Percentiles rank a stretch among this genome's conserved stretches.
These are phyloP conservation scores for Eulimnadia texana DNA, from an alignment of 1,140 invertebrate species.

Conservation along the genomic window DNA sequence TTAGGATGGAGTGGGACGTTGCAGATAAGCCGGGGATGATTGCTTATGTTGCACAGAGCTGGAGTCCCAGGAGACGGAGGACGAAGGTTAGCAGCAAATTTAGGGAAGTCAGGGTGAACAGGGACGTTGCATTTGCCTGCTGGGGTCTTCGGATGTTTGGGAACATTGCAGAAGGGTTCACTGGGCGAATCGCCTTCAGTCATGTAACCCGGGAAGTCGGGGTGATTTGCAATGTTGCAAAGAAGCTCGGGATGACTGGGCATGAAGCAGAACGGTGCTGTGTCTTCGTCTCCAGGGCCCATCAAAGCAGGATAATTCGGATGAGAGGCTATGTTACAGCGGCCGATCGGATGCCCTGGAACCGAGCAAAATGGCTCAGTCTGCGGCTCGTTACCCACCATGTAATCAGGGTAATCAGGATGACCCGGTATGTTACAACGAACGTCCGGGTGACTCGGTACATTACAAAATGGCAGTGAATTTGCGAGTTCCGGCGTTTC, in stretches of 20 bases:
- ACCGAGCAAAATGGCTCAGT: slow-evolving; percentile 15
- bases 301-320: slow-evolving; percentile 12
- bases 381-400: slow-evolving; percentile 2
- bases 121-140: slow-evolving; percentile 8
- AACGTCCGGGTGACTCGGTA: slow-evolving; percentile 15
- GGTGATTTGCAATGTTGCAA: slow-evolving; percentile 13
- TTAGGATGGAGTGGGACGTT: slow-evolving; percentile 11
- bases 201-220: slow-evolving; percentile 14
- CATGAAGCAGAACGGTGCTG: slow-evolving; percentile 14
- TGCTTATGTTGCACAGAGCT: neutral
- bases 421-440: slow-evolving; percentile 12
- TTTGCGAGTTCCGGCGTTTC: neutral
- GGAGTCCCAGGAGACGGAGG: slow-evolving; percentile 3
- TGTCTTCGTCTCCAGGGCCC: neutral
- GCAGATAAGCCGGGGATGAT: slow-evolving; percentile 3
- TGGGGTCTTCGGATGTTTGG: slow-evolving; percentile 6
- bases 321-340: slow-evolving; percentile 13
- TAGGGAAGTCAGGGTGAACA: slow-evolving; percentile 10
- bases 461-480: slow-evolving; percentile 7
- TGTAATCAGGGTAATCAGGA: slow-evolving; percentile 15
- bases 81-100: neutral
- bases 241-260: slow-evolving; percentile 12
- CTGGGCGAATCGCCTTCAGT: slow-evolving; percentile 6
- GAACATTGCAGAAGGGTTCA: slow-evolving; percentile 17
- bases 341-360: slow-evolving; percentile 2